Conservation (phyloP, 2,113 vertebrate species). For the Daphoenositta chrysoptera region DNA sequence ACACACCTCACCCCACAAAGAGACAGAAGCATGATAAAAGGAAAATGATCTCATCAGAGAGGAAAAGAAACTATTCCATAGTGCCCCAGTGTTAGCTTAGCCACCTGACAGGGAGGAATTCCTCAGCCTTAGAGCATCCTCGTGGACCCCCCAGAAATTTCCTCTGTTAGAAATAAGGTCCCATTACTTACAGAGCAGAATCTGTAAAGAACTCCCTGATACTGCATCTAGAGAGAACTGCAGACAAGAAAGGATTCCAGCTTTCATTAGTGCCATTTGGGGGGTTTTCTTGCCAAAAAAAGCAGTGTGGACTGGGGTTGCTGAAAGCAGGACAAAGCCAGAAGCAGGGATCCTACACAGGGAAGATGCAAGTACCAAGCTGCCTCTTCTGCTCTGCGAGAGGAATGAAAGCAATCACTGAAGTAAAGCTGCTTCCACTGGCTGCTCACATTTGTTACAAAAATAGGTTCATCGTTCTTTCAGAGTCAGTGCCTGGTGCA, state of each 20-base stretch:
- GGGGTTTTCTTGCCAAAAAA: background rate
- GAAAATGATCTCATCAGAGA: background rate
- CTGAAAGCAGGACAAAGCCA: background rate
- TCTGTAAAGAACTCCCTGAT: background rate
- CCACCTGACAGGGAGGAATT: background rate
- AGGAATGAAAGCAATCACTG: constrained; percentile 1
- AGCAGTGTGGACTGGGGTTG: background rate
- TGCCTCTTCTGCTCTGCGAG: background rate
- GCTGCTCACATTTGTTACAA: background rate
- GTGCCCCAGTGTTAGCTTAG: background rate
- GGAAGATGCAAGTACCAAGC: background rate
- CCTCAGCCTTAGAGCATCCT: background rate
- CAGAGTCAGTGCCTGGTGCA: constrained; percentile 10
- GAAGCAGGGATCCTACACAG: background rate
- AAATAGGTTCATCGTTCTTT: background rate
- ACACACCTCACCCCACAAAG: background rate
- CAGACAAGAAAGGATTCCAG: background rate
- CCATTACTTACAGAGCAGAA: background rate
- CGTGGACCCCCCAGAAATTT: background rate
- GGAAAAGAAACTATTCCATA: background rate
- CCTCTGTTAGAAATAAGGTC: background rate
- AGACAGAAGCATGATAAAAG: background rate
- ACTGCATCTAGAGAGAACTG: background rate
- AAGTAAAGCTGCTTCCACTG: constrained; percentile 9
- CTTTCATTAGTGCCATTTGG: background rate